Evolutionary conservation across 2,888 invertebrate species (phyloP).

Genomic region (Conus canariensis): DNA sequence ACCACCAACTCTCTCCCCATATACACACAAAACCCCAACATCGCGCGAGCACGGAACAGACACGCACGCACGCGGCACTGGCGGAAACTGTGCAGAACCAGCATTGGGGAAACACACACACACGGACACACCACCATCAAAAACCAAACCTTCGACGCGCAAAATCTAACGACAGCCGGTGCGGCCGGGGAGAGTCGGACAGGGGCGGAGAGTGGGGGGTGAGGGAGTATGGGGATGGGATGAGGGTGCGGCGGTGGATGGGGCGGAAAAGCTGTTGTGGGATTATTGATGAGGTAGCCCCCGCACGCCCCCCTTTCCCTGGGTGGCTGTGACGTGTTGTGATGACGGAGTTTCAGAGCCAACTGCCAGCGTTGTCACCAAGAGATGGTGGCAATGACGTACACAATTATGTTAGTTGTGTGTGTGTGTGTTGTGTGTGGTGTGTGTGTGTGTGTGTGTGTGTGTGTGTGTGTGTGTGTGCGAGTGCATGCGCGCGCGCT

Average conservation of each 20-base stretch:
- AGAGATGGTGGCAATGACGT: background rate
- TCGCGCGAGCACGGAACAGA: background rate
- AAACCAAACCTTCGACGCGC: background rate
- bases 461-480: background rate
- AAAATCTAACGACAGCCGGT: background rate
- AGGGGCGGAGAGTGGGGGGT: background rate
- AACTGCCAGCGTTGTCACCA: background rate
- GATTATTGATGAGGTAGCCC: background rate
- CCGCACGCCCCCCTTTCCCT: background rate
- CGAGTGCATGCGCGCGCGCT: background rate
- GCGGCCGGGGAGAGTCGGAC: background rate
- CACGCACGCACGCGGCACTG: background rate
- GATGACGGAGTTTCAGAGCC: background rate
- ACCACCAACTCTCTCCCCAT: background rate
- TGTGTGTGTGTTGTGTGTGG: conserved; percentile 3
- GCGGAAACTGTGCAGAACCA: too few relatives aligned
- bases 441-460: conserved; percentile 3
- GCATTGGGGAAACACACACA: background rate
- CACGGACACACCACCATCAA: background rate
- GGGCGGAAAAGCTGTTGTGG: background rate
- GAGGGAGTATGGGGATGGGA: background rate
- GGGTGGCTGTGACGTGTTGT: background rate
- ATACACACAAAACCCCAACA: background rate
- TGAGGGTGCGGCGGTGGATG: background rate
- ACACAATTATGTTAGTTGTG: background rate